These are phyloP conservation scores for Uropetala carovei DNA, from an alignment of 2,888 invertebrate species.

Conservation along the genomic window DNA sequence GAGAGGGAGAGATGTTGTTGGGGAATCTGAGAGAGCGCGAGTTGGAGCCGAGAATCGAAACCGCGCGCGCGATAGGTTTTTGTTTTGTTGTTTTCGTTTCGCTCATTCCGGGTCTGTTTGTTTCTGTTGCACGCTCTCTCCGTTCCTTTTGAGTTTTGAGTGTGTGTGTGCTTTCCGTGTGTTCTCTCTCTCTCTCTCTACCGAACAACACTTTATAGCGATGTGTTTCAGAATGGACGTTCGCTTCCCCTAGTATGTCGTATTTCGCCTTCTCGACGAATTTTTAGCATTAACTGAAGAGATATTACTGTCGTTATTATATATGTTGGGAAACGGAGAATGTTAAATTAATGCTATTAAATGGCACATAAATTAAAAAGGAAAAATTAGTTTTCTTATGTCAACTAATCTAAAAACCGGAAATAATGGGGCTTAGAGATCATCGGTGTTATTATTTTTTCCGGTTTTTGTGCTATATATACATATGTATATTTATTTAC, in stretches of 20 bases:
- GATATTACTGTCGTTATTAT: no score
- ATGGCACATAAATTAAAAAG: no score
- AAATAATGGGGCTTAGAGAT: no score
- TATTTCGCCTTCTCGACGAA: neutral
- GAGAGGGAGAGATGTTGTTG: constrained; percentile 27
- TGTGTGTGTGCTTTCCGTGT: neutral
- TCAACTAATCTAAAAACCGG: no score
- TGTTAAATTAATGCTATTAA: no score
- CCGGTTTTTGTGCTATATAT: no score
- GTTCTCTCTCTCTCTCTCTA: neutral
- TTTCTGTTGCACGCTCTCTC: constrained; percentile 27
- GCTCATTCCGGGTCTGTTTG: constrained; percentile 42
- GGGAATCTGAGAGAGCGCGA: constrained; percentile 39
- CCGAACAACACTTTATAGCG: neutral
- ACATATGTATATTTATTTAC: no score
- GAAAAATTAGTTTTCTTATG: no score
- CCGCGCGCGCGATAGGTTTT: constrained; percentile 54
- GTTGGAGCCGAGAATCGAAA: constrained; percentile 39
- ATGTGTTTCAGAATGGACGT: constrained; percentile 2
- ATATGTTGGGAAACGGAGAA: no score
- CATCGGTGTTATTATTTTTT: no score
- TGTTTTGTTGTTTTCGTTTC: constrained; percentile 40
- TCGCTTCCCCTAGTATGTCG: neutral
- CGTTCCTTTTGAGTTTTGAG: neutral
- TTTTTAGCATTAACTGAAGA: no score